Evolutionary conservation across 1,140 invertebrate species (phyloP), one percentile per base, ranked within the genome.

Genomic region (Drosophila ogumai): DNA sequence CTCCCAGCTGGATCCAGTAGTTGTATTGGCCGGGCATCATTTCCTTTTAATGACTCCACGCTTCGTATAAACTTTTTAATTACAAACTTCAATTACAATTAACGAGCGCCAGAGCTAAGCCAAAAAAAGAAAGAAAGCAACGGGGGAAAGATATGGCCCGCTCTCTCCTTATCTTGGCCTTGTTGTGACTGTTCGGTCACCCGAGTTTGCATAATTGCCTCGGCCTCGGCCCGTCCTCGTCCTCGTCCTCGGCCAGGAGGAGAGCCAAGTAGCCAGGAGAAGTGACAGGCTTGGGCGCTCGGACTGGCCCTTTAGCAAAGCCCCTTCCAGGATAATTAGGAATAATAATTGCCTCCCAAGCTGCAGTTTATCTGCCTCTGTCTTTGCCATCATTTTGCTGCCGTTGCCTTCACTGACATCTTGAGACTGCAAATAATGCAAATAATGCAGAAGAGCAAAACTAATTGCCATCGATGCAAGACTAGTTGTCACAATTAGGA

Each of bases 11-110:
- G 15, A n/a, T 38, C 19, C 40, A 49, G 32, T 44, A 60, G 25
- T 75, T 78, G 68, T 74, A 74, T 87, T 64, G 60, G 66, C 75
- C 79, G 44, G 61, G 75, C 75, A 82, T 87, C 68, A 73, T 88
- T 87, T 75, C 61, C 60, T 88, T 88, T 87, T 88, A 88, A 87
- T 88, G 84, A 76, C 75, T 79, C 60, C 49, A 82, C 76, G 80
- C 76, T 78, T 77, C 76, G 73, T 60, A 80, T 87, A 87, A 87
- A 87, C 84, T 87, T 88, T 87, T 88, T 87, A 87, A 87, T 88
- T 87, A 88, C 84, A 87, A 88, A 87, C 84, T 87, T 87, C 84
- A 87, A 87, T 87, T 88, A 88, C 84, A 87, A 87, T 87, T 87
- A 88, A 82, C 77, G 80, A 87, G 73, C 80, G 61, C 50, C 7